Conservation (phyloP, 2,797 vertebrate species). For the Diplodus puntazzo region DNA sequence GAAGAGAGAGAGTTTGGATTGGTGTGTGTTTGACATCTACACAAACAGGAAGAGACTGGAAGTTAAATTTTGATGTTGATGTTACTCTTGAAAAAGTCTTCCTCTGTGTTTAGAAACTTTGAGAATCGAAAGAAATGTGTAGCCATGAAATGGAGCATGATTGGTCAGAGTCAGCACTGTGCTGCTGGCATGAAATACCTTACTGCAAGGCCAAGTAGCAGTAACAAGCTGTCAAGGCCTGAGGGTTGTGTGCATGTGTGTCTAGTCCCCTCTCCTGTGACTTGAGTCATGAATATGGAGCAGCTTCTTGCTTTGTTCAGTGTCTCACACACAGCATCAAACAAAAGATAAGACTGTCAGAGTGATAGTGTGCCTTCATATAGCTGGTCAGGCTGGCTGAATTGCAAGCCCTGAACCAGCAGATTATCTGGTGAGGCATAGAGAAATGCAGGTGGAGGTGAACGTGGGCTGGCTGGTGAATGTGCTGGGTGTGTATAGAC, state of each 20-base stretch:
- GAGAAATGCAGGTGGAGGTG: conserved; percentile 23
- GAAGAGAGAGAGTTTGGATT: background rate
- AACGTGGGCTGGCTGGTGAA: conserved; percentile 5
- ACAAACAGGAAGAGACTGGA: conserved; percentile 8
- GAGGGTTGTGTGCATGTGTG: conserved; percentile 24
- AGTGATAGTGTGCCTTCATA: conserved; percentile 31
- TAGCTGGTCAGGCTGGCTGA: conserved; percentile 34
- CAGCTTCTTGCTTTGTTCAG: conserved; percentile 50
- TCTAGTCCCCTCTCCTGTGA: conserved; percentile 41
- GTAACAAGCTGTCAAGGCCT: conserved; percentile 53
- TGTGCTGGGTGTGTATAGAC: background rate
- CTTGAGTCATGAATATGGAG: conserved; percentile 53
- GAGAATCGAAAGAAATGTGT: too few species aligned
- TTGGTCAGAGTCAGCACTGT: conserved; percentile 34
- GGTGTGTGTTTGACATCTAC: background rate
- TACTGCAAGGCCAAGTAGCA: conserved; percentile 43
- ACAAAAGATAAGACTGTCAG: conserved; percentile 32
- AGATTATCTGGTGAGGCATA: conserved; percentile 5
- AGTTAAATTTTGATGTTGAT: conserved; percentile 2
- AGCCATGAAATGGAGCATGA: too few species aligned
- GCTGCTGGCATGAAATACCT: conserved; percentile 37
- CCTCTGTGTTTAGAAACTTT: conserved; percentile 31
- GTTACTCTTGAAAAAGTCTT: background rate
- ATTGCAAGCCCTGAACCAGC: conserved; percentile 28
- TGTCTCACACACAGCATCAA: conserved; percentile 50